Percentiles rank a stretch among this genome's conserved stretches.
These are phyloP conservation scores for Triplophysa siluroides DNA, from an alignment of 2,113 vertebrate species.

Conservation along the genomic window DNA sequence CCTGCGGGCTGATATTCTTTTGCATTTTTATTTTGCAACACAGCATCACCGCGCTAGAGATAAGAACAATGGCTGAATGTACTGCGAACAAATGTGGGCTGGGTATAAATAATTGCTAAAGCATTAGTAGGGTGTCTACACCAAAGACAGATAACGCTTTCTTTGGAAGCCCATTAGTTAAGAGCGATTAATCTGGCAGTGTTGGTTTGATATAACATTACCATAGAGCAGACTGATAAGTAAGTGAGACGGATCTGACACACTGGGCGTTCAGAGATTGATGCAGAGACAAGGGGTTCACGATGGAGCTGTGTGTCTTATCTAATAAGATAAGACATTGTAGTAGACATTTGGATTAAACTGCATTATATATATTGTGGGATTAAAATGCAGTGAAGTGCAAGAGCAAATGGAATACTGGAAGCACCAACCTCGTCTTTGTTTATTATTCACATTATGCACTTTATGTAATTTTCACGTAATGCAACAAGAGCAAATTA, in stretches of 20 bases:
- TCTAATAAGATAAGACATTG: conserved; percentile 41
- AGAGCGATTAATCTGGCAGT: conserved; percentile 23
- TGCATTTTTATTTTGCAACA: neutral
- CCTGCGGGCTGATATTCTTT: neutral
- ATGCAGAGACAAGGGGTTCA: conserved; percentile 16
- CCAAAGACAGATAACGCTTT: neutral
- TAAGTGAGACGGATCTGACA: conserved; percentile 24
- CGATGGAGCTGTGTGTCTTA: conserved; percentile 36
- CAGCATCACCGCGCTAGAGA: neutral
- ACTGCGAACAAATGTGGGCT: neutral
- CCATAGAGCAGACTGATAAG: conserved; percentile 30
- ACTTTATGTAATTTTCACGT: no score
- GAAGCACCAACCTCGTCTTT: no score
- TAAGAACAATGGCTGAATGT: neutral
- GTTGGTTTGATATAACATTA: conserved; percentile 39
- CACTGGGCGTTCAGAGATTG: conserved; percentile 12
- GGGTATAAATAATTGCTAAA: neutral
- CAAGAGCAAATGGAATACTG: neutral
- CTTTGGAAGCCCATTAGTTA: conserved; percentile 34
- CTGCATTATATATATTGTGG: conserved; percentile 5
- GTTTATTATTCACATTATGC: no score
- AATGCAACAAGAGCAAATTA: no score
- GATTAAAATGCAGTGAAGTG: neutral
- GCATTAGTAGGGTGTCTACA: no score
- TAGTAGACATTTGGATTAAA: conserved; percentile 28